Percentiles rank a stretch among this genome's conserved stretches.
phyloP scores from a whole-genome alignment of 2,113 vertebrate species.

The Saimiri boliviensis region DNA sequence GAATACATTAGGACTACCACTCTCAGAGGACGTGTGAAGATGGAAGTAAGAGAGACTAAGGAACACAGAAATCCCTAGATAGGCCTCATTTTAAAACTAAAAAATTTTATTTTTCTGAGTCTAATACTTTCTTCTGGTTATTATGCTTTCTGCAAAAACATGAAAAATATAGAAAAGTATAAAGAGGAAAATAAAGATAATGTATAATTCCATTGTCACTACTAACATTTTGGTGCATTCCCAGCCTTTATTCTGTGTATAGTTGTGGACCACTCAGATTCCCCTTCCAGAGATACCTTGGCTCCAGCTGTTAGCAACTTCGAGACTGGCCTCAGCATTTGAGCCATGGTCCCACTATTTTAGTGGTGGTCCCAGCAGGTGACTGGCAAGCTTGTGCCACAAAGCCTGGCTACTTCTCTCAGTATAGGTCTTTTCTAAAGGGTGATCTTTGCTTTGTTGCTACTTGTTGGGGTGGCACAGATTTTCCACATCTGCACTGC shows the following conservation, averaged over 20 bases:
- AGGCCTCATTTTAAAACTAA: not conserved
- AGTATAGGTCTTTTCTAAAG: not conserved
- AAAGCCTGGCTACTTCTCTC: not conserved
- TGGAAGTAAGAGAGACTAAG: not conserved
- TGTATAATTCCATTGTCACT: not conserved
- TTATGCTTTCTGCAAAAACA: not conserved
- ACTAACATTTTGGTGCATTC: not conserved
- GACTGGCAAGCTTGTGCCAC: not conserved
- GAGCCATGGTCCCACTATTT: not conserved
- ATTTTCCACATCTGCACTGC: not conserved
- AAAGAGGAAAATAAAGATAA: not conserved
- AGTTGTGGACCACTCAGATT: not conserved
- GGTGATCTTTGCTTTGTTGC: not conserved
- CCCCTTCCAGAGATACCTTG: not conserved
- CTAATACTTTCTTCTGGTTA: not conserved
- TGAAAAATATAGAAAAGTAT: not conserved
- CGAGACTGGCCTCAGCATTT: not conserved
- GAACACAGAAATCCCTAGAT: not conserved
- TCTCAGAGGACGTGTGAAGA: not conserved
- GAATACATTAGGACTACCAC: not conserved
- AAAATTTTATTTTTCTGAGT: not conserved
- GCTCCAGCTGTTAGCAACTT: not conserved
- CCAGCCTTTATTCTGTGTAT: not conserved
- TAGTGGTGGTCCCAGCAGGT: not conserved
- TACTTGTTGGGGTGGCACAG: not conserved